A percentile compares a stretch with the other conserved stretches of the same genome.
Conservation (phyloP, 2,113 vertebrate genomes). For the Vidua chalybeata region DNA sequence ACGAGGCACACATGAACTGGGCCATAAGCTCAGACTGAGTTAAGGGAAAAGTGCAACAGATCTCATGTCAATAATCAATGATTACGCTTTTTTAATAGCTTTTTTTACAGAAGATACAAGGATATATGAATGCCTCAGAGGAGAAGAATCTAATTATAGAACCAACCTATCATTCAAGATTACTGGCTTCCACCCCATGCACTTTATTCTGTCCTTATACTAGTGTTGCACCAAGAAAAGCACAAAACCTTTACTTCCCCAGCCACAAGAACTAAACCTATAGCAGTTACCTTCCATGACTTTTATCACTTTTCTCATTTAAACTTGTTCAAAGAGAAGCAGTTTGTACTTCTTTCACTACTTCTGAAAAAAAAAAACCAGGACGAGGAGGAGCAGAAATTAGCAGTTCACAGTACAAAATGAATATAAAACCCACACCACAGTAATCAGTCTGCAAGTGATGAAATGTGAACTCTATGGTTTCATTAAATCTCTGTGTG, state of each 20-base stretch:
- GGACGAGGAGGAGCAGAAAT: background rate
- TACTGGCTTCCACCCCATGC: background rate
- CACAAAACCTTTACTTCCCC: background rate
- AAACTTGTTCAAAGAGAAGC: background rate
- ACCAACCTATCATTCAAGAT: background rate
- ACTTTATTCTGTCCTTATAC: background rate
- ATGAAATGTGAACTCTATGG: background rate
- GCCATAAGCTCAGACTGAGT: background rate
- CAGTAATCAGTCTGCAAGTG: background rate
- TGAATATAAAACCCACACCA: background rate
- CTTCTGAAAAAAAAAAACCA: background rate
- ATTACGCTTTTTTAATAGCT: background rate
- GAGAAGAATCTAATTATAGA: background rate
- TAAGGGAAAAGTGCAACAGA: background rate
- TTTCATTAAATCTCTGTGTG: background rate
- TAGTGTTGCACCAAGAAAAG: background rate
- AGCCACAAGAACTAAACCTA: background rate
- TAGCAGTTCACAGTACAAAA: background rate
- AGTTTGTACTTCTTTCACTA: background rate
- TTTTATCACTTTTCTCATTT: background rate
- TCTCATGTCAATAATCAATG: background rate
- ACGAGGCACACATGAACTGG: fast-evolving
- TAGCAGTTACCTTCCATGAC: background rate
- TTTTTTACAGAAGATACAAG: background rate
- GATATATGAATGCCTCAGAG: fast-evolving